Conservation (phyloP, 2,888 invertebrate genomes). For the Alsophila aescularia region DNA sequence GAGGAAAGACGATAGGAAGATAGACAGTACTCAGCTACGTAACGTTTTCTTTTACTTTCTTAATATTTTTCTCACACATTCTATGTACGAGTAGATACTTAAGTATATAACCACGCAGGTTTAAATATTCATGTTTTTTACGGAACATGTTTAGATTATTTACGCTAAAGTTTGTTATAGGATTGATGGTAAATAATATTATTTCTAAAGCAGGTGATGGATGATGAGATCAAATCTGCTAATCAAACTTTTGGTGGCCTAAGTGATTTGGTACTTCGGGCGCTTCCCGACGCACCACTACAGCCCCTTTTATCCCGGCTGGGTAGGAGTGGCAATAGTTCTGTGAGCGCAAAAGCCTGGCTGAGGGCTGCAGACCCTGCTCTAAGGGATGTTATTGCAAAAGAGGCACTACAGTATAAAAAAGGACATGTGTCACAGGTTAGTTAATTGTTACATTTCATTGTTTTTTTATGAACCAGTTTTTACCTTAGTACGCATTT, state of each 20-base stretch:
- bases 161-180: neutral
- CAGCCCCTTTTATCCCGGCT: constrained; percentile 90
- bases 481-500: too few species aligned
- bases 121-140: too few species aligned
- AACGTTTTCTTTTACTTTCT: too few species aligned
- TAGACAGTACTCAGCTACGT: too few species aligned
- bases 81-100: too few species aligned
- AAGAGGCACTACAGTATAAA: constrained; percentile 93
- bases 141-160: too few species aligned
- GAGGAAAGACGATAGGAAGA: too few species aligned
- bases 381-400: constrained; percentile 91
- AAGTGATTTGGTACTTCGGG: constrained; percentile 91
- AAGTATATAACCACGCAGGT: too few species aligned
- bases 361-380: constrained; percentile 89
- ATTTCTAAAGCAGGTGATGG: constrained; percentile 83
- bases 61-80: too few species aligned
- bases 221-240: constrained; percentile 87
- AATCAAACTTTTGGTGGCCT: constrained; percentile 89
- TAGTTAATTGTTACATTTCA: constrained; percentile 8
- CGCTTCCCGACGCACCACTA: constrained; percentile 90
- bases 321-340: constrained; percentile 81
- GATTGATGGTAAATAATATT: neutral
- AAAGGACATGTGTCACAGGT: constrained; percentile 84
- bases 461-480: too few species aligned
- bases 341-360: constrained; percentile 88